These are phyloP conservation scores for Anniella stebbinsi DNA, from an alignment of 2,797 vertebrate species.

Conservation along the genomic window DNA sequence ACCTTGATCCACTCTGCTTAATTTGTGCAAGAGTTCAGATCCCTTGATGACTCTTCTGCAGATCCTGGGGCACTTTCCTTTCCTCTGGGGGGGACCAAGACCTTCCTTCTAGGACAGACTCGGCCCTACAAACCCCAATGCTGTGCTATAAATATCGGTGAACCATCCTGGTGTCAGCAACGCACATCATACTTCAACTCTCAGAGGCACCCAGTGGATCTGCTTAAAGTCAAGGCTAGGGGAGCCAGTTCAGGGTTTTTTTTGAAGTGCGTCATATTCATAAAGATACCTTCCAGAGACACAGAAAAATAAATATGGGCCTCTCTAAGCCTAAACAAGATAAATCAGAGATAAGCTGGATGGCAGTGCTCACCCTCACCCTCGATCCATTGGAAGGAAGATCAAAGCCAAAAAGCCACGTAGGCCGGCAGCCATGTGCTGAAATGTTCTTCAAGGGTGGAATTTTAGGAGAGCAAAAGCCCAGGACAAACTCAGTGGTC, in stretches of 20 bases:
- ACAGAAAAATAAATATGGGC: slow-evolving; percentile 33
- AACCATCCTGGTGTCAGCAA: background rate
- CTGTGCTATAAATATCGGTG: background rate
- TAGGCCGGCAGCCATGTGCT: background rate
- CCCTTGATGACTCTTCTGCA: background rate
- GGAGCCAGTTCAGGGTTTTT: background rate
- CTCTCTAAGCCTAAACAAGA: slow-evolving; percentile 21
- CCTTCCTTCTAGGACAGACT: background rate
- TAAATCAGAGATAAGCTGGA: slow-evolving; percentile 13
- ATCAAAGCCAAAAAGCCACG: background rate
- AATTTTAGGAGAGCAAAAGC: background rate
- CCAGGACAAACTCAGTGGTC: background rate
- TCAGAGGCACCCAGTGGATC: fast-evolving
- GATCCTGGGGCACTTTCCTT: background rate
- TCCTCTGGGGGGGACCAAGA: background rate
- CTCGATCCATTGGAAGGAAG: background rate
- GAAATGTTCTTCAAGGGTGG: background rate
- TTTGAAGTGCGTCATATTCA: background rate
- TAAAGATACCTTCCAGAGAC: slow-evolving; percentile 20
- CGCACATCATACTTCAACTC: background rate
- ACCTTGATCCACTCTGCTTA: background rate
- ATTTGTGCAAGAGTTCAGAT: background rate
- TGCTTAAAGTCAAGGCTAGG: background rate
- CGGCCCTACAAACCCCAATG: background rate
- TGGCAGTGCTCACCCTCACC: slow-evolving; percentile 11